A percentile compares a stretch with the other conserved stretches of the same genome.
Evolutionary conservation across 2,888 invertebrate genomes (phyloP).

Genomic region (Anarsia innoxiella): DNA sequence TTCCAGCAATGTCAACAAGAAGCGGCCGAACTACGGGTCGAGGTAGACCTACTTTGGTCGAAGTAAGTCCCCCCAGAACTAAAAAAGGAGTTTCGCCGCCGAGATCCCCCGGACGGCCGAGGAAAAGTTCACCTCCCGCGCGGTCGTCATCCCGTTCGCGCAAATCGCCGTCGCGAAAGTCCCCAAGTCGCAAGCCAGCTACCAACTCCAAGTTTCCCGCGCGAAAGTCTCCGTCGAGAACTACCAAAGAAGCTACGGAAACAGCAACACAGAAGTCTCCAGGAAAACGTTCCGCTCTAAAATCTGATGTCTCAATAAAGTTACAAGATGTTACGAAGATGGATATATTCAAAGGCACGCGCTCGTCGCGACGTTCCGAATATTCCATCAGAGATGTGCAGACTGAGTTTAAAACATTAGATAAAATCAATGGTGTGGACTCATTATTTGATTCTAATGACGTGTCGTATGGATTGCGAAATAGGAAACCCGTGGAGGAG

Average conservation of each 20-base stretch:
- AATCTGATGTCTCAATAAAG: constrained; percentile 36
- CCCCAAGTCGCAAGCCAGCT: constrained; percentile 60
- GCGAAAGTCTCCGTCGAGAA: constrained; percentile 60
- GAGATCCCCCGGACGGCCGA: constrained; percentile 60
- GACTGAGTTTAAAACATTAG: constrained; percentile 32
- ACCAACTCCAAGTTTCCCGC: constrained; percentile 44
- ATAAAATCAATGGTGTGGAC: constrained; percentile 46
- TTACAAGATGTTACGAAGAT: constrained; percentile 39
- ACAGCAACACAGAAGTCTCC: constrained; percentile 42
- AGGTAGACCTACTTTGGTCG: constrained; percentile 42
- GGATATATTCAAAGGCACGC: constrained; percentile 40
- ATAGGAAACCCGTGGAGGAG: constrained; percentile 46
- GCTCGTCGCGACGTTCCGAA: constrained; percentile 48
- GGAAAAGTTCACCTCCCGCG: constrained; percentile 53
- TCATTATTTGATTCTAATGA: constrained; percentile 32
- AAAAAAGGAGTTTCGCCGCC: constrained; percentile 57
- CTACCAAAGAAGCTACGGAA: constrained; percentile 37
- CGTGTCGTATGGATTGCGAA: constrained; percentile 42
- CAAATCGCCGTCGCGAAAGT: constrained; percentile 70
- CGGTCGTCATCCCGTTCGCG: constrained; percentile 54
- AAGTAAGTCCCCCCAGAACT: constrained; percentile 50
- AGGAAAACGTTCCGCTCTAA: constrained; percentile 43
- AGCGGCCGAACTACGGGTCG: too few relatives aligned
- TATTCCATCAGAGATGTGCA: constrained; percentile 51
- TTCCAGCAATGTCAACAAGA: constrained; percentile 60